Evolutionary conservation across 1,140 invertebrate species (phyloP).

Genomic region (Caenorhabditis brenneri): DNA sequence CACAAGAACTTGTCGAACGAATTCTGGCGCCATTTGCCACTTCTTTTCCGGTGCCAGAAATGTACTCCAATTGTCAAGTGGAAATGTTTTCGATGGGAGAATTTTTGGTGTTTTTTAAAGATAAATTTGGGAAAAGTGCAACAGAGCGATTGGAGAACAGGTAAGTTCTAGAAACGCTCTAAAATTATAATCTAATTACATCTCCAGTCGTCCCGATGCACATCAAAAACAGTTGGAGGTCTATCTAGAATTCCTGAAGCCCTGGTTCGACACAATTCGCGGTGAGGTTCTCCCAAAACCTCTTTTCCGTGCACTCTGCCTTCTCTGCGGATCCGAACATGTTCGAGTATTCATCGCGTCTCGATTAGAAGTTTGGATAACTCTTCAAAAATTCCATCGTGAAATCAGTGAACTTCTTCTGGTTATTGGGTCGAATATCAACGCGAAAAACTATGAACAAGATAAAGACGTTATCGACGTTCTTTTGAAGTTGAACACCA

Average conservation of each 20-base stretch:
- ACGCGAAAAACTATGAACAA: background rate
- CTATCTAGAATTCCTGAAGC: constrained; percentile 29
- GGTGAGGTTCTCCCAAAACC: constrained; percentile 21
- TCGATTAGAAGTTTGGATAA: constrained; percentile 14
- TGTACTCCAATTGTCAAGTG: background rate
- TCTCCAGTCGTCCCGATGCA: background rate
- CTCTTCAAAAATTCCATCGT: constrained; percentile 17
- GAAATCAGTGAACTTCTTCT: constrained; percentile 14
- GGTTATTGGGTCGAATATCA: background rate
- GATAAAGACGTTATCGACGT: background rate
- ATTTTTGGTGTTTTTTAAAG: background rate
- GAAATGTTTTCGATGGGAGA: background rate
- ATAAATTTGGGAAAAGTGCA: background rate
- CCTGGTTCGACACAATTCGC: constrained; percentile 28
- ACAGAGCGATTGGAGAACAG: background rate
- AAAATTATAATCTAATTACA: background rate
- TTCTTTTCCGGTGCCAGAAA: background rate
- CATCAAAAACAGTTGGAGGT: background rate
- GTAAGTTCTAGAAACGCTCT: background rate
- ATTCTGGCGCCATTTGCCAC: background rate
- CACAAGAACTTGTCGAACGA: background rate
- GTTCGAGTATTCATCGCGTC: background rate
- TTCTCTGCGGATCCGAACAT: background rate
- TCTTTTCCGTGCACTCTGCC: background rate
- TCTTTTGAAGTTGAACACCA: background rate